A percentile compares a stretch with the other conserved stretches of the same genome.
Conservation (phyloP, 2,113 vertebrate species). For the Ochotona princeps region DNA sequence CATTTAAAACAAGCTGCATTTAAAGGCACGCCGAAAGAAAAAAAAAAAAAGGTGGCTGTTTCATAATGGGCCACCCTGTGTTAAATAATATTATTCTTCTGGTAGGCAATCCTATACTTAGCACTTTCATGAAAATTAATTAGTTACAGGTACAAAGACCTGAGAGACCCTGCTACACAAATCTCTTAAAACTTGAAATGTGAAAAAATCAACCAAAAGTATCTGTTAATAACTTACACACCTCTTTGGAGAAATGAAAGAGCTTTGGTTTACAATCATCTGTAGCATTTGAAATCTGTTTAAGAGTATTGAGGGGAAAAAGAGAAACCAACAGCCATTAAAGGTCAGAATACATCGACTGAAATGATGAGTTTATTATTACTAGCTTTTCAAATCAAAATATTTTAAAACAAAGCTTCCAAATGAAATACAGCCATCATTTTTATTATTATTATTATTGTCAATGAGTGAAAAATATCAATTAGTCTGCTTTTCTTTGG, state of each 20-base stretch:
- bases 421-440: constrained; percentile 68
- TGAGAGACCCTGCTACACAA: constrained; percentile 78
- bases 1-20: constrained; percentile 85
- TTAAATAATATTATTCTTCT: constrained; percentile 83
- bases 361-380: constrained; percentile 64
- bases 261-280: constrained; percentile 92
- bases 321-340: constrained; percentile 74
- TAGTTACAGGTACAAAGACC: constrained; percentile 80
- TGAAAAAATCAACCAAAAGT: constrained; percentile 80
- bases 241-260: constrained; percentile 95
- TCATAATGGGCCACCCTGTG: constrained; percentile 80
- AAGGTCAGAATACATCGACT: constrained; percentile 65
- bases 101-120: constrained; percentile 80
- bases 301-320: constrained; percentile 80
- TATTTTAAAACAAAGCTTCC: constrained; percentile 74
- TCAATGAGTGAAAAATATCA: constrained; percentile 33
- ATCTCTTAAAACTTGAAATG: constrained; percentile 82
- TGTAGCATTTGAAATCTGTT: constrained; percentile 92
- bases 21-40: constrained; percentile 80
- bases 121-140: constrained; percentile 81
- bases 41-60: constrained; percentile 69
- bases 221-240: constrained; percentile 85
- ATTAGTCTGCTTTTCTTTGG: neutral
- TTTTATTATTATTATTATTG: neutral
- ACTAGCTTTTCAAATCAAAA: constrained; percentile 62